Evolutionary conservation across 2,888 invertebrate species (phyloP), one percentile per base, ranked within the genome.

Genomic region (Agapetus fuscipes): DNA sequence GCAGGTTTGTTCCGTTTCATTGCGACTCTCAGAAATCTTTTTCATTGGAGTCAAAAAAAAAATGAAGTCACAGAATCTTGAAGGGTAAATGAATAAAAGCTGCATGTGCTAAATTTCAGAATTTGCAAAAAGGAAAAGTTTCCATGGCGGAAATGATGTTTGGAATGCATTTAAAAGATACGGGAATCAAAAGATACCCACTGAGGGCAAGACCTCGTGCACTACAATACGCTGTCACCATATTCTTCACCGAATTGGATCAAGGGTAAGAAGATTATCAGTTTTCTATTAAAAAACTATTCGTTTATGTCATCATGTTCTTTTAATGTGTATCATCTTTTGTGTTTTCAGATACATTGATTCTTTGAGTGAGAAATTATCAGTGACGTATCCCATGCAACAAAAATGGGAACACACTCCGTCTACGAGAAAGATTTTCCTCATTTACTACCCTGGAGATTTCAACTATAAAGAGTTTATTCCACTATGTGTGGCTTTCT

Each of bases 91-190:
- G n/a, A n/a, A n/a, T n/a, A n/a, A n/a, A n/a, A n/a, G n/a, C n/a
- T n/a, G n/a, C n/a, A n/a, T n/a, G n/a, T n/a, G n/a, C n/a, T n/a
- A n/a, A n/a, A n/a, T n/a, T 60, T 27, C 57, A 86, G 85, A 83
- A 78, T 61, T 66, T 84, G 43, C 86, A 86, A 61, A 87, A 87
- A 61, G 80, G 84, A 33, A 86, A 88, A 65, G 80, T 81, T 7
- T 89, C 87, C 14, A 69, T 83, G 32, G 79, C 88, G 1, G 95
- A 96, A 66, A 81, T 96, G 71, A 70, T 93, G 9, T 91, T 96
- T 59, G 96, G 96, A 3, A 79, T 96, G 72, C 85, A 83, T 48
- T 76, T 94, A 54, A 81, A 84, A 49, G 89, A 93, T 56, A 85
- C 91, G 0, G 95, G 95, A 3, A 76, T 95, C 40, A 90, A 90